phyloP scores from a whole-genome alignment of 1,140 invertebrate species.

The Neodiprion lecontei region DNA sequence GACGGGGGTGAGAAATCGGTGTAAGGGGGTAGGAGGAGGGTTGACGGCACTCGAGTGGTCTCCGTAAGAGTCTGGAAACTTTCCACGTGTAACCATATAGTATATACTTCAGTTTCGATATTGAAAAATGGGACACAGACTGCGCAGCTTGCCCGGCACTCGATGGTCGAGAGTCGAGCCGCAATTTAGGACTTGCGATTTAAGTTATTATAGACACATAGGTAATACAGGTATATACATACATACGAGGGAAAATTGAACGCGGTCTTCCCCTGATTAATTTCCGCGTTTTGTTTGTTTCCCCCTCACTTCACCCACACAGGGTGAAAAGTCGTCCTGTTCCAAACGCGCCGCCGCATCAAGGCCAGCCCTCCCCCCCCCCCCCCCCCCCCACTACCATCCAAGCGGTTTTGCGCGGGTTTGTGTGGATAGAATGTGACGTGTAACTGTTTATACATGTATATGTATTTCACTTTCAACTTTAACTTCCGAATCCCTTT shows the following conservation, averaged over 20 bases:
- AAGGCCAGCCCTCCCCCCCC: too few species aligned
- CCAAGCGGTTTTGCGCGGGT: too few species aligned
- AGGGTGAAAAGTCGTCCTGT: too few species aligned
- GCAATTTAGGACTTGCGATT: too few species aligned
- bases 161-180: not conserved
- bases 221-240: too few species aligned
- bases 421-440: too few species aligned
- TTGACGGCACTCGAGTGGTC: not conserved
- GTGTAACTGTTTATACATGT: too few species aligned
- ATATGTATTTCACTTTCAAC: not conserved
- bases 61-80: not conserved
- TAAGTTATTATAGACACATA: too few species aligned
- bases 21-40: not conserved
- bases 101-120: not conserved
- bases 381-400: too few species aligned
- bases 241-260: not conserved
- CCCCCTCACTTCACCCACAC: not conserved
- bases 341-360: too few species aligned
- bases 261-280: not conserved
- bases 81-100: not conserved
- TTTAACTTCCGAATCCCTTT: not conserved
- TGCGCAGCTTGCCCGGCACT: not conserved
- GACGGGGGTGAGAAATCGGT: not conserved
- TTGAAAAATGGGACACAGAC: not conserved
- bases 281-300: not conserved